phyloP scores from a whole-genome alignment of 2,888 invertebrate species.

The Callinectes sapidus region DNA sequence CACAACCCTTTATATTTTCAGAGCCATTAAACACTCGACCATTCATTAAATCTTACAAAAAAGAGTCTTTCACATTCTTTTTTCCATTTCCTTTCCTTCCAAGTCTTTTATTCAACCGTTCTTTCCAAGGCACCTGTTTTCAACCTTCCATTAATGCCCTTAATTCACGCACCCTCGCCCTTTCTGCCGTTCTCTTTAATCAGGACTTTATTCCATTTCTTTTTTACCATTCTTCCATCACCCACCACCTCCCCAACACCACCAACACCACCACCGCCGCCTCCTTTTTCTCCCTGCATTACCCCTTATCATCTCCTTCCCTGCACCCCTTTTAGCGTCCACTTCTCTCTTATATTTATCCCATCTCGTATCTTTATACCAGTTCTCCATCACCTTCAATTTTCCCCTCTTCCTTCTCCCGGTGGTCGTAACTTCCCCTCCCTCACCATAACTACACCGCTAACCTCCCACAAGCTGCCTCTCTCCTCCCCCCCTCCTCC shows the following conservation, averaged over 20 bases:
- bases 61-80: background rate
- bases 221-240: background rate
- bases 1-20: no score
- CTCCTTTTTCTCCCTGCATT: background rate
- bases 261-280: background rate
- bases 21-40: no score
- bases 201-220: background rate
- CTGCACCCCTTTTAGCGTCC: background rate
- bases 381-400: slow-evolving; percentile 29
- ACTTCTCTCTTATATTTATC: background rate
- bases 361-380: background rate
- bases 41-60: background rate
- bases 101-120: background rate
- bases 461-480: slow-evolving; percentile 13
- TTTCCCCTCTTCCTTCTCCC: slow-evolving; percentile 18
- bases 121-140: slow-evolving; percentile 14
- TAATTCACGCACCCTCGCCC: background rate
- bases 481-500: background rate
- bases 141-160: background rate
- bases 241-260: background rate
- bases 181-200: background rate
- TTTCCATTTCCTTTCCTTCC: background rate
- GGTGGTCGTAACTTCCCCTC: slow-evolving; percentile 7
- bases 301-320: background rate
- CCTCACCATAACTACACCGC: slow-evolving; percentile 21